Base-by-base conservation (phyloP, 2,888 invertebrate species). In the Chrysopilus asiliformis region DNA sequence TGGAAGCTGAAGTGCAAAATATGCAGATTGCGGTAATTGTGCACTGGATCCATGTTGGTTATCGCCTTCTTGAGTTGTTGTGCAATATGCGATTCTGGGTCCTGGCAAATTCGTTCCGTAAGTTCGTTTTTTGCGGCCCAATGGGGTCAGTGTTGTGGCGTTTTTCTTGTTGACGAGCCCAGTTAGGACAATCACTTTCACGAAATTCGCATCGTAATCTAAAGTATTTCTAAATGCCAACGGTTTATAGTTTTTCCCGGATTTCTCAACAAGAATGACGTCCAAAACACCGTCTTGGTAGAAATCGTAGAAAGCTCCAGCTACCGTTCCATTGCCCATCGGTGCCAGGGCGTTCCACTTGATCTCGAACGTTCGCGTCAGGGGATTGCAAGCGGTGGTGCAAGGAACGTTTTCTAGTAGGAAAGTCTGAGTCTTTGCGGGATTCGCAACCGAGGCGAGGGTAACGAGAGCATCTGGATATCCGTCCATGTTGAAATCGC, bases 401-500 rank as follows among this genome's bases (percentile, higher is more conserved):
- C 89, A 90, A 1, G 74, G 70, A 2, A 79, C 72, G 60, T 93
- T 93, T 53, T 84, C 78, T 22, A 93, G 55, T 10, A 91, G 64
- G 49, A 85, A 83, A 1, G 79, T 76, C 52, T 71, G 72, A 10
- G 71, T 73, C 49, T 67, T 66, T 40, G 65, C 57, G 3, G 34
- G 17, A 18, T 34, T 39, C 22, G 40, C 32, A n/a, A 44, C 16
- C n/a, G 28, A 30, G 6, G 53, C 54, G 5, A 93, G 55, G 0
- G 87, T 83, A 34, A 84, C 79, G 25, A 95, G 60, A 31, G 94
- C 66, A 64, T 95, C 95, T 4, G 93, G 91, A 64, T 83, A 94
- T 0, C 94, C 94, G 64, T 95, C 94, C 77, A 94, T 81, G 56
- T 95, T 91, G 51, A 84, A 90, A 59, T 95, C 95, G 3, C 93